Conservation (phyloP, 2,797 vertebrate genomes). For the Emydoidea blandingii region DNA sequence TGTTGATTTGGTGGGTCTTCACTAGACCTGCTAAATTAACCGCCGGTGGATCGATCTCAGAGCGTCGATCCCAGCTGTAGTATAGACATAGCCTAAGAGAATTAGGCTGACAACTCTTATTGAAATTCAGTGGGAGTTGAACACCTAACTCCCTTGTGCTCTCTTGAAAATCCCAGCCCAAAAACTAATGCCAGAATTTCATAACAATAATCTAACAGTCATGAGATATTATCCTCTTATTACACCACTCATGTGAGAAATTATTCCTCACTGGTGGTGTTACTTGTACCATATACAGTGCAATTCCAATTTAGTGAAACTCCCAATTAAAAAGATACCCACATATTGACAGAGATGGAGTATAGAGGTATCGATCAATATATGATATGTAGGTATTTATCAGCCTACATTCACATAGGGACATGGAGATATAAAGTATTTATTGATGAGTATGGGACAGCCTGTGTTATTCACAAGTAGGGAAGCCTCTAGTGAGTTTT, state of each 20-base stretch:
- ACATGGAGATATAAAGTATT: neutral
- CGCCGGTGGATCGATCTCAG: too few relatives aligned
- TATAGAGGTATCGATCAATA: neutral
- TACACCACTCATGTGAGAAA: neutral
- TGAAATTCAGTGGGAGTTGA: rapidly evolving
- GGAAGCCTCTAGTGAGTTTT: neutral
- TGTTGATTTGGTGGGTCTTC: too few relatives aligned
- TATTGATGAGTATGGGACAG: neutral
- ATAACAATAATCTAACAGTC: neutral
- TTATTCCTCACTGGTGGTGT: neutral
- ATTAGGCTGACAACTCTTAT: neutral
- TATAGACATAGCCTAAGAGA: neutral
- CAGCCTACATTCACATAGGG: neutral
- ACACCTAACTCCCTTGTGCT: neutral
- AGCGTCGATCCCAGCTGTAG: too few relatives aligned
- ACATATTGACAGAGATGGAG: neutral
- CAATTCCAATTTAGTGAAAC: neutral
- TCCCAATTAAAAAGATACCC: neutral
- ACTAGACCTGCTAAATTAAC: too few relatives aligned
- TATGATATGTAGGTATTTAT: neutral
- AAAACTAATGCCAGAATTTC: neutral
- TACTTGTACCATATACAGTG: neutral
- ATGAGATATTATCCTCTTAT: neutral
- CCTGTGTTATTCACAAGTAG: neutral
- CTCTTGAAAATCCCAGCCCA: neutral